Evolutionary conservation across 2,113 vertebrate genomes (phyloP), one percentile per base, ranked within the genome.

Genomic region (Neodon shergylaensis): DNA sequence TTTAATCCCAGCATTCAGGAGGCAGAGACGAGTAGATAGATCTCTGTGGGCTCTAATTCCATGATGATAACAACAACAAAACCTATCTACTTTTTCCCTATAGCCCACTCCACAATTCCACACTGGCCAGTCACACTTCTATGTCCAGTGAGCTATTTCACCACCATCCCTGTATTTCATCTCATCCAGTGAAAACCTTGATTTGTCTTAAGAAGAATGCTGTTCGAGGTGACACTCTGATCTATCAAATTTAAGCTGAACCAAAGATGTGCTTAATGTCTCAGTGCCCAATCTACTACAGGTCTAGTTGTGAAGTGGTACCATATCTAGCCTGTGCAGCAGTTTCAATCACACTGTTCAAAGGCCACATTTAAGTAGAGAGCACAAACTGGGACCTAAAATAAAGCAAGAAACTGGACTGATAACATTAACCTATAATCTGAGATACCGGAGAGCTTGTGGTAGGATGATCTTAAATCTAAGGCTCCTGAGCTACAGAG

Each of bases 161-260:
- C 26, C 26, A 76, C 28, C 5, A 2, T 47, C n/a, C n/a, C 21
- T 76, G 7, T n/a, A 77, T 31, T 94, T 85, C 58, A 72, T 33
- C 72, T 92, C 52, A 92, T 44, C 52, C 65, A 94, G 58, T 77
- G 68, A 86, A 90, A 86, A 86, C 1, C 31, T 88, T 2, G 0
- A 72, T 36, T 61, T 77, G 65, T 92, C 6, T 58, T 85, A 36
- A 89, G 28, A 94, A 84, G 28, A 94, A 84, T 36, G 65, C 44
- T 81, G 26, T 66, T 9, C 17, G 54, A 5, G 52, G 19, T 81
- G 28, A 44, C 61, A 92, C 52, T 36, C 91, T 26, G 13, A 65
- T 7, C 36, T 78, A 92, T 58, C 82, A 96, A 91, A 90, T 78
- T 95, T 76, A 94, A 93, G 31, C 8, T 36, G 42, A 92, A 92